Percentiles rank a stretch among this genome's conserved stretches.
Evolutionary conservation across 2,113 vertebrate genomes (phyloP).

Genomic region (Hippocampus comes): DNA sequence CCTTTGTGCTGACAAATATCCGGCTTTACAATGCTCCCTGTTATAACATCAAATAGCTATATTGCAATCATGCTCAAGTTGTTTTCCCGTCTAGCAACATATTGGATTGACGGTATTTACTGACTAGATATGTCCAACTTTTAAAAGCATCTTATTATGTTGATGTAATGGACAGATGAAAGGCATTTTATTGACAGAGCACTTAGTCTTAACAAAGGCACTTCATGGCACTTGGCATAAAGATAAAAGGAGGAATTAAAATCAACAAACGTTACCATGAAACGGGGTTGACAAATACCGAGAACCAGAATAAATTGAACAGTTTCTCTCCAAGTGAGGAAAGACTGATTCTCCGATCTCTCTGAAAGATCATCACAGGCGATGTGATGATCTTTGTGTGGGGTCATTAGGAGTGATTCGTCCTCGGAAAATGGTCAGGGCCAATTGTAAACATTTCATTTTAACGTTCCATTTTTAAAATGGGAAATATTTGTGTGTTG

Average conservation of each 20-base stretch:
- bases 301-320: too few species aligned
- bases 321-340: too few species aligned
- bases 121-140: not conserved
- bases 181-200: not conserved
- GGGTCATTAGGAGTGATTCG: too few species aligned
- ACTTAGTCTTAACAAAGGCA: not conserved
- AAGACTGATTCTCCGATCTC: too few species aligned
- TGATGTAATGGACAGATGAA: not conserved
- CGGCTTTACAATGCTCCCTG: constrained; percentile 36
- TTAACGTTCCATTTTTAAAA: too few species aligned
- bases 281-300: not conserved
- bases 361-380: too few species aligned
- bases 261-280: not conserved
- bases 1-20: constrained; percentile 45
- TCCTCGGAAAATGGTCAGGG: too few species aligned
- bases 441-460: too few species aligned
- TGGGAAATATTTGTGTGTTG: not conserved
- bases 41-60: constrained; percentile 22
- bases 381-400: too few species aligned
- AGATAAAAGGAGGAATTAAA: not conserved
- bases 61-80: not conserved
- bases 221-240: not conserved
- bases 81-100: not conserved
- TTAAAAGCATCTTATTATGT: not conserved
- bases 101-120: not conserved